These are phyloP conservation scores for Platycheirus rosarum DNA, from an alignment of 2,888 invertebrate species.

Conservation along the genomic window DNA sequence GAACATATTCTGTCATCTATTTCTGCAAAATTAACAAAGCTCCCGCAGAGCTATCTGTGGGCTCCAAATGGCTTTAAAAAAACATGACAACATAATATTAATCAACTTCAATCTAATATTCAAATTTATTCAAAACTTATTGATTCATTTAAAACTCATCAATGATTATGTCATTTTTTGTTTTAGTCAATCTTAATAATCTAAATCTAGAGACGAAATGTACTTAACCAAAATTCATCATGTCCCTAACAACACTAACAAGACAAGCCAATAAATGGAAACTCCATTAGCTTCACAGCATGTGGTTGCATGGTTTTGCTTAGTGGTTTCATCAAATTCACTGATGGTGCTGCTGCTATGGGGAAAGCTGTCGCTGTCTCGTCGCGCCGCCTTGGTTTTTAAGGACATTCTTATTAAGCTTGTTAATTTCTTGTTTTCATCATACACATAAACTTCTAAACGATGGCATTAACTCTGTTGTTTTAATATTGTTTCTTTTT, in stretches of 20 bases:
- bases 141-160: too few relatives aligned
- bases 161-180: too few relatives aligned
- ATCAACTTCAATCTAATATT: too few relatives aligned
- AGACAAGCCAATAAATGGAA: slow-evolving; percentile 63
- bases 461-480: slow-evolving; percentile 49
- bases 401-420: slow-evolving; percentile 49
- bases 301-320: slow-evolving; percentile 76
- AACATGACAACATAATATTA: too few relatives aligned
- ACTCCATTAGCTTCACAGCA: slow-evolving; percentile 80
- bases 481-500: slow-evolving; percentile 18
- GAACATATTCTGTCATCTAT: too few relatives aligned
- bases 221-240: too few relatives aligned
- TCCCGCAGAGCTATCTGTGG: too few relatives aligned
- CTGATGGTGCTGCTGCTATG: slow-evolving; percentile 16
- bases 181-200: too few relatives aligned
- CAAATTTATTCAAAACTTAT: too few relatives aligned
- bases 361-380: slow-evolving; percentile 45
- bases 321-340: slow-evolving; percentile 3
- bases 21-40: too few relatives aligned
- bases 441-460: slow-evolving; percentile 48
- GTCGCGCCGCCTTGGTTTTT: slow-evolving; percentile 31
- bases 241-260: slow-evolving; percentile 41
- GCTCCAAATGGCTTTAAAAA: too few relatives aligned
- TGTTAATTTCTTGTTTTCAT: slow-evolving; percentile 60
- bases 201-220: too few relatives aligned